Conservation (phyloP, 2,113 vertebrate genomes). For the Heterochromis multidens region DNA sequence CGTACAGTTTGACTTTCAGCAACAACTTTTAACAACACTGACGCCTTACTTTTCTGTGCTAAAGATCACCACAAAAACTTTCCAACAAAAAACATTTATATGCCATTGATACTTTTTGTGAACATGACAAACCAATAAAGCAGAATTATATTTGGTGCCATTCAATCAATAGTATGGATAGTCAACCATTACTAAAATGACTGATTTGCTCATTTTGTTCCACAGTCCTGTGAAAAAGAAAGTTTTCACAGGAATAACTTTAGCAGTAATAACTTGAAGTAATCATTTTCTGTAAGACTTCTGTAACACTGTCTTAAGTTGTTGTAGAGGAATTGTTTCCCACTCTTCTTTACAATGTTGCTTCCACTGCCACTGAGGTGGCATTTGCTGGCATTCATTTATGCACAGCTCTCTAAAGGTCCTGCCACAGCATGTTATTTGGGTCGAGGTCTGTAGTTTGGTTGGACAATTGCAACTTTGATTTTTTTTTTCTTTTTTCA, state of each 20-base stretch:
- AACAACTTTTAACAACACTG: background rate
- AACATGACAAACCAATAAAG: background rate
- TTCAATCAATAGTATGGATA: background rate
- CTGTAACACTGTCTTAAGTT: no score
- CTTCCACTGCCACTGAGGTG: background rate
- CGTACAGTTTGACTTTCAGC: background rate
- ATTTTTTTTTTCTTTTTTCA: background rate
- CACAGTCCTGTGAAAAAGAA: background rate
- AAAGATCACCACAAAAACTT: background rate
- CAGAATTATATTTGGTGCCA: background rate
- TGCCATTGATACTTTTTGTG: accelerated
- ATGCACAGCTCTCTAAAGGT: background rate
- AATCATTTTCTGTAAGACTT: background rate
- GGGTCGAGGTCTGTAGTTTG: background rate
- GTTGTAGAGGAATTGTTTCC: background rate
- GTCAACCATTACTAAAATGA: background rate
- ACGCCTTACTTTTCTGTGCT: background rate
- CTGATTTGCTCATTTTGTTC: background rate
- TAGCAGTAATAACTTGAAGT: background rate
- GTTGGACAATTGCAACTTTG: background rate
- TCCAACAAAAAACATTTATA: background rate
- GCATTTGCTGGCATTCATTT: background rate
- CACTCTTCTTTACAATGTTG: background rate
- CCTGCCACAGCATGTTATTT: background rate
- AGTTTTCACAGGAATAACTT: background rate